These are phyloP conservation scores for Andinoacara biseriatus DNA, from an alignment of 2,113 vertebrate species.

Conservation along the genomic window DNA sequence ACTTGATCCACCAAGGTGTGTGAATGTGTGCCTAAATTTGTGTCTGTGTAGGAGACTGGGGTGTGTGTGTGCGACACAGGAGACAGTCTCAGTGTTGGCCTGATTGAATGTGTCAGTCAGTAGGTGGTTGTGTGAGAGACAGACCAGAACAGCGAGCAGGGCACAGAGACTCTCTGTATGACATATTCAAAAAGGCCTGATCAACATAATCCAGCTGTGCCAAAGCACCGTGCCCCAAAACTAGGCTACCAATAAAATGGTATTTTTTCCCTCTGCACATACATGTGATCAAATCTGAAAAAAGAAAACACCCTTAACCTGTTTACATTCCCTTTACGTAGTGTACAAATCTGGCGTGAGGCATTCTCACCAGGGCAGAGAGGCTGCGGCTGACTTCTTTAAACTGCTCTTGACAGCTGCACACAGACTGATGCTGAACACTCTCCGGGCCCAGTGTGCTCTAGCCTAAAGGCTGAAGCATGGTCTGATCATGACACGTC, in stretches of 20 bases:
- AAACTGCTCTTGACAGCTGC: slow-evolving; percentile 59
- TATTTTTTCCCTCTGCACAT: neutral
- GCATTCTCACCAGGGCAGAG: neutral
- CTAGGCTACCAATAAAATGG: neutral
- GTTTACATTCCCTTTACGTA: neutral
- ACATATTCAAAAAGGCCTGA: slow-evolving; percentile 13
- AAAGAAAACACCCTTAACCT: neutral
- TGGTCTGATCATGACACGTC: slow-evolving; percentile 45
- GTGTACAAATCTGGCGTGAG: slow-evolving; percentile 23
- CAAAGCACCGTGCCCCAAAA: slow-evolving; percentile 1
- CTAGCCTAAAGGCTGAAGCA: slow-evolving; percentile 47
- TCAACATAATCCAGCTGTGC: slow-evolving; percentile 24
- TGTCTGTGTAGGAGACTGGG: neutral
- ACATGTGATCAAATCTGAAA: neutral
- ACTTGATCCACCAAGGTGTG: slow-evolving; percentile 1
- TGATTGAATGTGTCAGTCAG: slow-evolving; percentile 68
- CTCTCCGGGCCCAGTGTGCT: slow-evolving; percentile 30
- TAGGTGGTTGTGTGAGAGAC: slow-evolving; percentile 31
- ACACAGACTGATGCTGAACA: slow-evolving; percentile 35
- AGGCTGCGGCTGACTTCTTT: slow-evolving; percentile 18
- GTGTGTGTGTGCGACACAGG: slow-evolving; percentile 15
- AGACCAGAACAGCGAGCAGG: neutral
- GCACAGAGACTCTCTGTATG: slow-evolving; percentile 12
- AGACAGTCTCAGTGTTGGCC: slow-evolving; percentile 29
- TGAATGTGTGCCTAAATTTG: neutral